Base-by-base conservation (phyloP, 2,113 vertebrate genomes). In the Lophochroa leadbeateri region DNA sequence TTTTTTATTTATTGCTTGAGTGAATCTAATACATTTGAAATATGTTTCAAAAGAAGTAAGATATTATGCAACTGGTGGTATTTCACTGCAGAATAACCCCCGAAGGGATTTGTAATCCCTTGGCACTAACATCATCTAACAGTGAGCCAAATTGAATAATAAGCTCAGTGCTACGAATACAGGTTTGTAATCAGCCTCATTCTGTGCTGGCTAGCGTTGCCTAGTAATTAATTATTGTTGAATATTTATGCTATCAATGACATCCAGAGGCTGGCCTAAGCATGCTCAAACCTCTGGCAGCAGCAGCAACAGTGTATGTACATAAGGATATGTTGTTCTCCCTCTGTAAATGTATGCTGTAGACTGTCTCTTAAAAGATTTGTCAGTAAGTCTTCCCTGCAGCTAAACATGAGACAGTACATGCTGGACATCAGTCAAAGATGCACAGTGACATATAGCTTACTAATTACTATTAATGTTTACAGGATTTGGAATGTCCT, bases 341-440 rank as follows among this genome's bases (percentile, higher is more conserved):
- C 49, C 68, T 41, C 52, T 67, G 2, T 41, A 72, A 89, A 76
- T 8, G 8, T 9, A 4, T 65, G 44, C 50, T 76, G 33, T 35
- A 65, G 39, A 17, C 9, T 47, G 23, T 52, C 52, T 79, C 72
- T 25, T 79, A 70, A 61, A 93, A 68, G 61, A 82, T 33, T 55
- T 86, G 24, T 65, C 77, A 43, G 37, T 60, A 65, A 53, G 25
- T 53, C 69, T 84, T 94, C 17, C 77, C 52, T 63, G 24, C 44
- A 80, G 67, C 83, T 88, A 60, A 94, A 82, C 15, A 33, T 10
- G 47, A 60, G 82, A 46, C 21, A 60, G 31, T 17, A 41, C 53
- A 5, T 46, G 67, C 81, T 90, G 86, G 94, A 92, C 88, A 97
- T 94, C 95, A 91, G 46, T 96, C 89, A 86, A 69, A 94, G 78